Evolutionary conservation across 2,888 invertebrate species (phyloP), one percentile per base, ranked within the genome.

Genomic region (Xanthorhoe spadicearia): DNA sequence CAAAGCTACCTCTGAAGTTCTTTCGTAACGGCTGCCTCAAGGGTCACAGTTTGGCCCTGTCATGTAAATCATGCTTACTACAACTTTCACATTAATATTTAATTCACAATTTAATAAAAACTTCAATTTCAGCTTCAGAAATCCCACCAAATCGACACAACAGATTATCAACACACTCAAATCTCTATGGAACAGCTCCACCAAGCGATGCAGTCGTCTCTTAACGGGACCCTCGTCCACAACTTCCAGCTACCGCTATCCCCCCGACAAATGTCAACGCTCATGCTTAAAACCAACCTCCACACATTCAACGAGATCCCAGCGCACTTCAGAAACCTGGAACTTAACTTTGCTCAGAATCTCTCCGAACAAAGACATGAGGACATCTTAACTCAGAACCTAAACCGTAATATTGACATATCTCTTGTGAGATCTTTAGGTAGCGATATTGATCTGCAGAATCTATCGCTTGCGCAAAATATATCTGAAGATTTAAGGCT

Each of bases 121-220:
- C 10, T 18, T 46, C n/a, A 19, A 19, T 76, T 79, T 15, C 85
- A 92, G 92, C 77, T 90, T 0, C 92, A 90, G 68, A 92, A 92
- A 73, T 81, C 89, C 0, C 90, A 90, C 50, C 88, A 86, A 71
- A 80, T 89, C 5, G 92, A 92, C 8, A 66, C 76, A 0, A 68
- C 69, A 35, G 92, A 92, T 0, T 89, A 90, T 71, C 90, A 91
- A 49, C 90, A 91, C 69, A 80, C 89, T 0, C 77, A 85, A 0
- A 82, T 92, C 74, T 89, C 92, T 0, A 90, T 92, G 89, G 92
- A 92, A 68, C 92, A 92, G 64, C 80, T 92, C 0, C 92, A 92
- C 58, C 90, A 92, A 77, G 90, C 87, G 0, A 88, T 92, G 86
- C 92, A 92, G 57, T 81, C 89, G 0, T 83, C 91, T 0, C 76